Evolutionary conservation across 2,888 invertebrate species (phyloP).

Genomic region (Cephalotes varians): DNA sequence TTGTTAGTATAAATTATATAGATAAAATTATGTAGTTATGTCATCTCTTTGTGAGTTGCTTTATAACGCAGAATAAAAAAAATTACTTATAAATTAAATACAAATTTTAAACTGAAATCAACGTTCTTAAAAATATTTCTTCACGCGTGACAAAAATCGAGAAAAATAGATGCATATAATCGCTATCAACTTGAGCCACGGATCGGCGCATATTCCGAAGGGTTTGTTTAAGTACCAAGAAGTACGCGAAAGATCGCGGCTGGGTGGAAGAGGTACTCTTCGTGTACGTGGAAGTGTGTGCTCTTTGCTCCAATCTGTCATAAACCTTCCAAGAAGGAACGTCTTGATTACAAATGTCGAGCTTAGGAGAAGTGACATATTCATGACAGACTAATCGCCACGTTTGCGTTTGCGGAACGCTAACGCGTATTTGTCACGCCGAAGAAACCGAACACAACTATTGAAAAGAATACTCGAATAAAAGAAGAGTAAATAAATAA

Average conservation of each 20-base stretch:
- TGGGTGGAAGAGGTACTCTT: conserved; percentile 58
- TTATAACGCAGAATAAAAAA: neutral
- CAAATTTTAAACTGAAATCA: neutral
- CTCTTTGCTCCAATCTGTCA: conserved; percentile 69
- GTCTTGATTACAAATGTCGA: conserved; percentile 57
- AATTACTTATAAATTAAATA: neutral
- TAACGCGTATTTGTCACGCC: neutral
- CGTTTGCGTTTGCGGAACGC: conserved; percentile 43
- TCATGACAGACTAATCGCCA: conserved; percentile 56
- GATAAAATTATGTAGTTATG: neutral
- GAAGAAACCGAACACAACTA: conserved; percentile 12
- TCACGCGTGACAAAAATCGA: neutral
- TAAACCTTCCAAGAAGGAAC: conserved; percentile 66
- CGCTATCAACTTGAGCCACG: conserved; percentile 17
- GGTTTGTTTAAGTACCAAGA: conserved; percentile 72
- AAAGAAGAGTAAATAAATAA: no score
- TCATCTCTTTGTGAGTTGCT: neutral
- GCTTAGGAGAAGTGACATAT: conserved; percentile 57
- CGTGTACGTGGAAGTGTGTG: conserved; percentile 61
- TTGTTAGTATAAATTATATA: neutral
- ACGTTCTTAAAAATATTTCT: neutral
- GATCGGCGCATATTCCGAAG: conserved; percentile 39
- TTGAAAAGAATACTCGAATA: neutral
- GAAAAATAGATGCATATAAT: conserved; percentile 25
- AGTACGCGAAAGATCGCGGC: conserved; percentile 57